These are phyloP conservation scores for Platyura marginata DNA, from an alignment of 1,140 invertebrate genomes.

Conservation along the genomic window DNA sequence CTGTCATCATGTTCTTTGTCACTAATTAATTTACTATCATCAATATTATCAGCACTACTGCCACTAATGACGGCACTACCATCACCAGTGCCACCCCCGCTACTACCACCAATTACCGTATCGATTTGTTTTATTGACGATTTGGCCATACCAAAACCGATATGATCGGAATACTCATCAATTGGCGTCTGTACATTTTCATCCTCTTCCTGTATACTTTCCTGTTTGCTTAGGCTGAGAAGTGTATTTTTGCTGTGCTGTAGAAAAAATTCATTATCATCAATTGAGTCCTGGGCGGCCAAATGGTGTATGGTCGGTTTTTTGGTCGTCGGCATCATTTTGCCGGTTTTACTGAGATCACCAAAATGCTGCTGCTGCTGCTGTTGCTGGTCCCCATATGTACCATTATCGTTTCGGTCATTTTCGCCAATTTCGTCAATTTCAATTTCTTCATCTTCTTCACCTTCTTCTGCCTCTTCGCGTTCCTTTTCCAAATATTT, in stretches of 20 bases:
- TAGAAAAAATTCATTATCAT: constrained; percentile 2
- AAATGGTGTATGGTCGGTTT: constrained; percentile 1
- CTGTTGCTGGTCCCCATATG: not conserved
- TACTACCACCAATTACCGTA: not conserved
- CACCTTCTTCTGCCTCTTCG: not conserved
- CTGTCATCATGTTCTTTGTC: not conserved
- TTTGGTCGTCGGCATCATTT: not conserved
- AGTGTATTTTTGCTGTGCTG: too few species aligned
- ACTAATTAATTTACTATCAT: not conserved
- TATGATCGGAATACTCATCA: too few species aligned
- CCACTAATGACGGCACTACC: not conserved
- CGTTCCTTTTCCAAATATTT: constrained; percentile 21
- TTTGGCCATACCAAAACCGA: not conserved
- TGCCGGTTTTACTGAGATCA: constrained; percentile 7
- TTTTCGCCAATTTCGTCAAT: not conserved
- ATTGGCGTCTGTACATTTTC: constrained; percentile 7
- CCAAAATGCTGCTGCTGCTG: not conserved
- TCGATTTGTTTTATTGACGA: not conserved
- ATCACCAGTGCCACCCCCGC: not conserved
- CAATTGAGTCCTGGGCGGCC: constrained; percentile 1
- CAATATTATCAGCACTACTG: not conserved
- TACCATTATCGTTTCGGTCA: not conserved
- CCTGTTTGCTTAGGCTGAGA: constrained; percentile 15
- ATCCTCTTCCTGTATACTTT: constrained; percentile 14
- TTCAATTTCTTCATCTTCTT: not conserved